Evolutionary conservation across 2,797 vertebrate species (phyloP).

Genomic region (Glossophaga mutica): DNA sequence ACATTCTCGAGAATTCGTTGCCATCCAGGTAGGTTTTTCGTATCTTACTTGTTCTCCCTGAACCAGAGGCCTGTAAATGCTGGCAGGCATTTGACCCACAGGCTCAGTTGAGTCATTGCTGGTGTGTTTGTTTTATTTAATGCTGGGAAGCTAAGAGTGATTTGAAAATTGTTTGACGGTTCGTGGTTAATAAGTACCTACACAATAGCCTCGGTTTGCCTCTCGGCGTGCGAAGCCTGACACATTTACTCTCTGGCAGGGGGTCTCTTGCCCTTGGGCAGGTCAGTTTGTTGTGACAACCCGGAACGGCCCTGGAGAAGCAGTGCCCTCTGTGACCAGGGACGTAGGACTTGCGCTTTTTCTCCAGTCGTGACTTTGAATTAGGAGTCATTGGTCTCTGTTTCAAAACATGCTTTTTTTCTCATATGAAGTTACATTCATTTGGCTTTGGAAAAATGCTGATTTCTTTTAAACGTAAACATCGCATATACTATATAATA

Average conservation of each 20-base stretch:
- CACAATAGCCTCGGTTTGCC: background rate
- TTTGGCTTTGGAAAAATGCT: background rate
- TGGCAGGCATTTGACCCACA: background rate
- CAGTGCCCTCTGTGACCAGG: accelerated
- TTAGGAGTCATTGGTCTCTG: background rate
- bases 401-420: background rate
- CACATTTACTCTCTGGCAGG: background rate
- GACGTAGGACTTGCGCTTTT: background rate
- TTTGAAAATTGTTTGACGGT: background rate
- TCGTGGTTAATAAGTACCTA: background rate
- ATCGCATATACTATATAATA: accelerated
- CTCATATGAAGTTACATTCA: background rate
- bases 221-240: background rate
- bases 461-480: background rate
- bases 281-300: background rate
- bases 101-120: background rate
- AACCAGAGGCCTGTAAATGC: background rate
- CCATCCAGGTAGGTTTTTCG: background rate
- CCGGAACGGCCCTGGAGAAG: background rate
- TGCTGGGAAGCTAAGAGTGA: background rate
- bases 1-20: background rate
- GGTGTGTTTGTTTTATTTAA: background rate
- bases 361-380: background rate
- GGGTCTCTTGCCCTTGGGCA: background rate
- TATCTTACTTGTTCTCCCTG: background rate